Evolutionary conservation across 2,888 invertebrate genomes (phyloP), one percentile per base, ranked within the genome.

Genomic region (Bunonema sp.): DNA sequence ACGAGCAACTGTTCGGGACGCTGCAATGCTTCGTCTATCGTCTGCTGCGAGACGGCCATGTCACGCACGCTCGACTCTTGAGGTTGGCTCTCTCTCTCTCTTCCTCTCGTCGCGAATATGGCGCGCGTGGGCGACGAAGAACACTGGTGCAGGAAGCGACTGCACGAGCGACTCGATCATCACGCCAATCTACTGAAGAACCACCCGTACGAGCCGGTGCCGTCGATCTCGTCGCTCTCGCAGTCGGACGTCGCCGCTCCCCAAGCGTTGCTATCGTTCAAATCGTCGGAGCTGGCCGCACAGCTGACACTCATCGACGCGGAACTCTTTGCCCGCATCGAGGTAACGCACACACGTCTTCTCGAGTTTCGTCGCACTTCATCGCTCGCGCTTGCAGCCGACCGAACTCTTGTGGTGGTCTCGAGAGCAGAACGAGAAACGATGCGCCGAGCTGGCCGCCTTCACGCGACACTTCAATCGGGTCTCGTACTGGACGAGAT

Each of bases 271-370:
- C 74, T 89, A 20, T 85, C 88, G 70, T 87, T 91, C 72, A 91
- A 89, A 72, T 82, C 91, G 24, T 79, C 82, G 52, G 85, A 86
- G 61, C 79, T 97, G 33, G 97, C 97, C 16, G 89, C 91, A 70
- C 93, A 97, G 75, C 89, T 97, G 87, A 97, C 97, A 0, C 70
- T 88, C 34, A 72, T 97, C 29, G 97, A 97, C 72, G 84, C 89
- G 1, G 84, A 88, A 59, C 75, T 93, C 34, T 97, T 93, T 72
- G 82, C 84, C 70, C 83, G 85, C 68, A 88, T 97, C 59, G 89
- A 93, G 68, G 73, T 73, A 46, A 47, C 20, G 24, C 12, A 23
- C 4, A 40, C 15, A 15, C 4, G 16, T 22, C 16, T n/a, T 15
- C 19, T 12, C 33, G 10, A n/a, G n/a, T 34, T 7, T 10, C 12